These are phyloP conservation scores for Prunella fulvescens DNA, from an alignment of 2,113 vertebrate genomes.

Conservation along the genomic window DNA sequence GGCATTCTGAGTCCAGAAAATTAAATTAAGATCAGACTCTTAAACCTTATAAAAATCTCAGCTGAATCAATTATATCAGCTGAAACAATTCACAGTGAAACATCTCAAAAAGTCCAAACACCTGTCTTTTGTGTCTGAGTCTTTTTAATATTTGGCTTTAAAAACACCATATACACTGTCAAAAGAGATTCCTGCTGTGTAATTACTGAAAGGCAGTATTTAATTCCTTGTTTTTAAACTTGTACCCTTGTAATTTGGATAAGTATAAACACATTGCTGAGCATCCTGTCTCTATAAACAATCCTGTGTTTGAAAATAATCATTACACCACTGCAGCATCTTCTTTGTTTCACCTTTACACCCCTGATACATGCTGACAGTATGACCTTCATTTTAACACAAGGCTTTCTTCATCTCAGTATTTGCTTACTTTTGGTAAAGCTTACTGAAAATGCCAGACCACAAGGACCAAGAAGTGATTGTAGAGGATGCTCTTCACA, in stretches of 20 bases:
- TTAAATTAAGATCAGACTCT: not conserved
- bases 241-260: not conserved
- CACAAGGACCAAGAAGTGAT: not conserved
- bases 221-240: not conserved
- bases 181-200: not conserved
- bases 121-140: not conserved
- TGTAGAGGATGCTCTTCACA: not conserved
- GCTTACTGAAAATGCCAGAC: not conserved
- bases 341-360: not conserved
- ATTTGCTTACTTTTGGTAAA: not conserved
- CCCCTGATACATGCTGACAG: not conserved
- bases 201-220: constrained; percentile 5
- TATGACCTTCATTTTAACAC: not conserved
- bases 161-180: not conserved
- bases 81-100: not conserved
- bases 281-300: not conserved
- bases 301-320: not conserved
- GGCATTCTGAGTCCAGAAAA: not conserved
- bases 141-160: not conserved
- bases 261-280: not conserved
- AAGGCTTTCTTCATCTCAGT: not conserved
- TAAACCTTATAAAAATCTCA: not conserved
- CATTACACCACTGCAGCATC: not conserved
- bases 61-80: not conserved
- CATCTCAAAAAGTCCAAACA: not conserved